phyloP scores from a whole-genome alignment of 2,797 vertebrate species.

The Fistularia commersonii region DNA sequence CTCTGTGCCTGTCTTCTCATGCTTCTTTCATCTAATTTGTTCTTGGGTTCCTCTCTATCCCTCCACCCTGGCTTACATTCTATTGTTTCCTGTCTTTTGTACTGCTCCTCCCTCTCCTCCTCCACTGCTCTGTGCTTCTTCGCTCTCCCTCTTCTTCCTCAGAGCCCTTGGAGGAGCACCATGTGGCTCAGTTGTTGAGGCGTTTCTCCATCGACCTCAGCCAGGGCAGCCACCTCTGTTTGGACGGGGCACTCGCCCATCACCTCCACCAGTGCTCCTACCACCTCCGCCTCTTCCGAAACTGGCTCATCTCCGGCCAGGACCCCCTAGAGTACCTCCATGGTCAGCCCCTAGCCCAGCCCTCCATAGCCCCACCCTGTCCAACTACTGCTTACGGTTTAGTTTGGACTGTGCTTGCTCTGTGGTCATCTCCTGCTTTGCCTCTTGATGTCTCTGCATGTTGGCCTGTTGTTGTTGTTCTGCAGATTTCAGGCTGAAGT shows the following conservation, averaged over 20 bases:
- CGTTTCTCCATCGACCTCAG: slow-evolving; percentile 88
- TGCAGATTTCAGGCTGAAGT: slow-evolving; percentile 51
- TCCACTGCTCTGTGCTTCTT: slow-evolving; percentile 64
- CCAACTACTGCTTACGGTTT: slow-evolving; percentile 47
- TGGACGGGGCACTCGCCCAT: slow-evolving; percentile 92
- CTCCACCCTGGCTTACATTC: slow-evolving; percentile 29
- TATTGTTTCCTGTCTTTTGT: slow-evolving; percentile 45
- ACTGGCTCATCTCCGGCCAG: slow-evolving; percentile 97
- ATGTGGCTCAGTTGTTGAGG: slow-evolving; percentile 91
- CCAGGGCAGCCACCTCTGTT: slow-evolving; percentile 80
- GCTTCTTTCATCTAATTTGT: slow-evolving; percentile 16
- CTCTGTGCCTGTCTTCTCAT: slow-evolving; percentile 9
- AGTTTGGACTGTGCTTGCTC: slow-evolving; percentile 50
- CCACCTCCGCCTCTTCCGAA: slow-evolving; percentile 98
- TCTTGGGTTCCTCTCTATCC: slow-evolving; percentile 10
- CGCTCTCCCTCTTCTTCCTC: slow-evolving; percentile 80
- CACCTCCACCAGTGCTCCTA: slow-evolving; percentile 98
- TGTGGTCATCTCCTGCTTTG: slow-evolving; percentile 59
- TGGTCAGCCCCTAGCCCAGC: slow-evolving; percentile 83
- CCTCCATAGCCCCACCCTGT: slow-evolving; percentile 41
- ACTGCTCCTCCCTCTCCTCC: slow-evolving; percentile 34
- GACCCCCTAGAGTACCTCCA: slow-evolving; percentile 94
- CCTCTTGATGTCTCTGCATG: slow-evolving; percentile 66
- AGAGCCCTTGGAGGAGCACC: slow-evolving; percentile 91
- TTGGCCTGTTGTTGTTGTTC: slow-evolving; percentile 59